phyloP scores from a whole-genome alignment of 2,113 vertebrate species.

The Aix galericulata region DNA sequence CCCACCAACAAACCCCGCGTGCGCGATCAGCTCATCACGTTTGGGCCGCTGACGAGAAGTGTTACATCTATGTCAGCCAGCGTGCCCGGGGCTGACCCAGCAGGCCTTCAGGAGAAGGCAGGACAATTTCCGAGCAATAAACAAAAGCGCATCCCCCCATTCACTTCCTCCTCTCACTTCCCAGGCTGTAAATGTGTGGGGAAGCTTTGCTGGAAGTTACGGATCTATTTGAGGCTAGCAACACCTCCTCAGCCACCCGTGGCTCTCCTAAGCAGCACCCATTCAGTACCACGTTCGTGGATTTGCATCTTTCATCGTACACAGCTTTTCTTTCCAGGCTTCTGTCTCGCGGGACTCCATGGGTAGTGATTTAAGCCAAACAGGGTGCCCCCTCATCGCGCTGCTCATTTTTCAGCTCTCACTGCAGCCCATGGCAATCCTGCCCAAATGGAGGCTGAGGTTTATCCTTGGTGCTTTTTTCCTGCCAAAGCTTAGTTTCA shows the following conservation, averaged over 20 bases:
- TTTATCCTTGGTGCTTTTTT: not conserved
- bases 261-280: not conserved
- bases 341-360: not conserved
- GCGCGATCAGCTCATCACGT: constrained; percentile 72
- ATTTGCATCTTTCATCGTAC: not conserved
- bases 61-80: constrained; percentile 64
- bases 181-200: not conserved
- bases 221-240: not conserved
- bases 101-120: not conserved
- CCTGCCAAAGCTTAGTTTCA: constrained; percentile 15
- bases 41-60: constrained; percentile 48
- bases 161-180: constrained; percentile 19
- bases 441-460: not conserved
- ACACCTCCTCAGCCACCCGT: not conserved
- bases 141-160: not conserved
- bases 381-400: not conserved
- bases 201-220: not conserved
- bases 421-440: not conserved
- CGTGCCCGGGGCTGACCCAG: constrained; percentile 60
- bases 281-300: not conserved
- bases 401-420: not conserved
- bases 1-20: constrained; percentile 10
- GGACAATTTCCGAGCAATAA: constrained; percentile 55
- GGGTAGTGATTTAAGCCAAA: not conserved
- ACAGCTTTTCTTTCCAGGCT: not conserved